Conservation (phyloP, 37 sponge, comb jelly and placozoan species). For the Lycopodina hypogea region DNA sequence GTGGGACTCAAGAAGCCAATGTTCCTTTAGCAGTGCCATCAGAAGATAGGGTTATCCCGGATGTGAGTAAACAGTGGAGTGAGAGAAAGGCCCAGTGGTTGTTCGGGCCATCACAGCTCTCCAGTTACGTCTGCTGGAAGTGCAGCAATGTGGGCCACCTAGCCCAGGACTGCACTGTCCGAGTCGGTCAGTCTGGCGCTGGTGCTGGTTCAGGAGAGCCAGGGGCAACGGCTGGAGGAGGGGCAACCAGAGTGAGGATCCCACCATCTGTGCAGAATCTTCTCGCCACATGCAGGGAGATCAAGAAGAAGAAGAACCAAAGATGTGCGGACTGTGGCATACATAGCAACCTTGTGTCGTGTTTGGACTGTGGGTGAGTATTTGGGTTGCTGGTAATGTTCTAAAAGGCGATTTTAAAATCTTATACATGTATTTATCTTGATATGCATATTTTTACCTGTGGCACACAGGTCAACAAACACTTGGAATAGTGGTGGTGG, state of each 20-base stretch:
- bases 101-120: conserved; percentile 3
- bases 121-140: conserved; percentile 38
- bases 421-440: neutral
- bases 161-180: conserved; percentile 30
- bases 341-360: conserved; percentile 33
- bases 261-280: neutral
- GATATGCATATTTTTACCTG: no score
- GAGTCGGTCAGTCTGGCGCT: neutral
- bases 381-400: neutral
- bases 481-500: no score
- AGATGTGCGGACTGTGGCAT: conserved; percentile 33
- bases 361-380: conserved; percentile 37
- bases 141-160: conserved; percentile 47
- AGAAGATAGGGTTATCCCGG: neutral
- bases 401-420: neutral
- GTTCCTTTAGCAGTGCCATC: neutral
- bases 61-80: neutral
- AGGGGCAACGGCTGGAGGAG: neutral
- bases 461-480: no score
- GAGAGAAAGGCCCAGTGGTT: conserved; percentile 6
- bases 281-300: conserved; percentile 9
- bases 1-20: neutral
- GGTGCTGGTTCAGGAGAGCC: neutral
- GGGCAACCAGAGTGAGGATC: neutral
- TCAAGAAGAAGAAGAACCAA: conserved; percentile 2